phyloP scores from a whole-genome alignment of 2,888 invertebrate genomes.

The Stegana nigrithorax region DNA sequence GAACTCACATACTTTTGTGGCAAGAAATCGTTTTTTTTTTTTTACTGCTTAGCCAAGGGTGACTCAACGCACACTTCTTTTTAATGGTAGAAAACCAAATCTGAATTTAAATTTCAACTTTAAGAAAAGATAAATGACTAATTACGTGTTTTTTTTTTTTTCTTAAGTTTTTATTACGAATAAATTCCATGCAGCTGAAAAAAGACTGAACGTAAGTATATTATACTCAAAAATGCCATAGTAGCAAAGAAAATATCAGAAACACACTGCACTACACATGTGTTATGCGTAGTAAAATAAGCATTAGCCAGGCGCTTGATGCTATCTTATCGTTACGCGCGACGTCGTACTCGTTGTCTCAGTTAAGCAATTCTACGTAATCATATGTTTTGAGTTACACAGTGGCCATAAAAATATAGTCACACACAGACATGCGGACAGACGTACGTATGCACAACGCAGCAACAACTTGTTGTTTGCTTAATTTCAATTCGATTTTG shows the following conservation, averaged over 20 bases:
- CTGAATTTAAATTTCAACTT: neutral
- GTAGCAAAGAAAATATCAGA: no score
- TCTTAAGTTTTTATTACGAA: neutral
- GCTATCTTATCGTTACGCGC: neutral
- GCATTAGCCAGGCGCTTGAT: neutral
- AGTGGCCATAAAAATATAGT: neutral
- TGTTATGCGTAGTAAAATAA: no score
- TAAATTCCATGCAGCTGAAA: no score
- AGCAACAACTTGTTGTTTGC: neutral
- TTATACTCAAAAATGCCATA: neutral
- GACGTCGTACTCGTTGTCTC: no score
- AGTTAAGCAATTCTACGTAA: no score
- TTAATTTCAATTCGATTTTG: neutral
- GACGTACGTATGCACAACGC: neutral
- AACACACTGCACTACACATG: no score
- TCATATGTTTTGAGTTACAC: no score
- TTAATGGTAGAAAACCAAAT: neutral
- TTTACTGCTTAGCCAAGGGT: neutral
- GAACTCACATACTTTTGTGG: no score
- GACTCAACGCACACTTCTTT: neutral
- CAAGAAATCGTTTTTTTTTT: neutral
- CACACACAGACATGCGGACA: neutral
- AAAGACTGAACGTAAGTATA: no score
- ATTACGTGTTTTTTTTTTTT: neutral
- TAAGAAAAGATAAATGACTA: constrained; percentile 1